A percentile compares a stretch with the other conserved stretches of the same genome.
Conservation (phyloP, 2,888 invertebrate species). For the Elgonia sp. region DNA sequence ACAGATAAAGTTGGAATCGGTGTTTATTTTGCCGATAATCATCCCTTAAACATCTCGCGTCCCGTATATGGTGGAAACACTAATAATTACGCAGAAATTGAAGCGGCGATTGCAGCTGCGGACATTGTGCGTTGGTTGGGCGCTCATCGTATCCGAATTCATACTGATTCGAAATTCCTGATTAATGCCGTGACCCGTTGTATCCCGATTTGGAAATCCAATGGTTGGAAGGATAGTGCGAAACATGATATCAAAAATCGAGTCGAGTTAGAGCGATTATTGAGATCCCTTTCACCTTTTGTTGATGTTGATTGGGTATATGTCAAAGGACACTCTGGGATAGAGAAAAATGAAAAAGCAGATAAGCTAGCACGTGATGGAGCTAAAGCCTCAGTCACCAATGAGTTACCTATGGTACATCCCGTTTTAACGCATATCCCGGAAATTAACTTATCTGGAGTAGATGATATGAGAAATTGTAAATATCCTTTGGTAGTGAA, state of each 20-base stretch:
- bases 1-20: too few species aligned
- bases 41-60: too few species aligned
- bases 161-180: too few species aligned
- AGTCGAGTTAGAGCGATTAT: constrained; percentile 11
- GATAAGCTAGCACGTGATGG: constrained; percentile 5
- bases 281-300: neutral
- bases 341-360: constrained; percentile 10
- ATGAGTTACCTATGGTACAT: neutral
- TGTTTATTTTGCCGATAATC: too few species aligned
- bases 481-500: neutral
- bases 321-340: constrained; percentile 35
- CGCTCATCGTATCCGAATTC: too few species aligned
- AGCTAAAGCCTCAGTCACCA: neutral
- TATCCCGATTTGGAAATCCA: neutral
- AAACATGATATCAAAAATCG: constrained; percentile 15
- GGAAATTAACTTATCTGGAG: neutral
- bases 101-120: too few species aligned
- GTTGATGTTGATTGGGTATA: constrained; percentile 4
- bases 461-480: neutral
- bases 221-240: constrained; percentile 28
- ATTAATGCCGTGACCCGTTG: too few species aligned
- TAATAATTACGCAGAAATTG: too few species aligned
- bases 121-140: too few species aligned
- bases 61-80: too few species aligned
- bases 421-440: neutral